Base-by-base conservation (phyloP, 2,888 invertebrate species). In the Drosophila niveifrons region DNA sequence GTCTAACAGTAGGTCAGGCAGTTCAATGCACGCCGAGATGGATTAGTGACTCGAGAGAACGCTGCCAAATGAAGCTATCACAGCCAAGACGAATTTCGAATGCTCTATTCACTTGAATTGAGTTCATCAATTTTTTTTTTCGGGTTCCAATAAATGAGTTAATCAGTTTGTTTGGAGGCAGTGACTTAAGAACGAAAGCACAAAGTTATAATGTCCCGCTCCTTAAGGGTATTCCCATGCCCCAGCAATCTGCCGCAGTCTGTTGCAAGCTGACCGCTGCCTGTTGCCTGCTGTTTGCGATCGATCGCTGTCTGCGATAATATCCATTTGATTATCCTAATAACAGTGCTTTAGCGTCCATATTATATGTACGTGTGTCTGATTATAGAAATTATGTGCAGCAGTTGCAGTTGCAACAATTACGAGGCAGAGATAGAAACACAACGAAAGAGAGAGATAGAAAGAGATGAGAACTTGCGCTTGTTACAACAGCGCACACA, bases 251-350 rank as follows among this genome's bases (percentile, higher is more conserved):
- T 36, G 66, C 34, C 66, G 31, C 28, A 43, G 57, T 15, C 13
- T 44, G 62, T 23, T 36, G 36, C 36, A 36, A n/a, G 41, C 23
- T 28, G 13, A 7, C 13, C 28, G 41, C 23, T 28, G 13, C 10
- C 13, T 34, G 39, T 18, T 23, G 39, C 17, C 28, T 41, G 31
- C 6, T 36, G 8, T 41, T 48, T 69, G 44, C 56, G 66, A 67
- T 69, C 78, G 89, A 92, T 91, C 89, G 88, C 86, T 77, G 88
- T 82, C 82, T 82, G 90, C 86, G 92, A 91, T 92, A 91, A 92
- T 91, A 91, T 90, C 90, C 91, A 92, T 92, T 92, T 92, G 92
- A 92, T 92, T 92, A 92, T 90, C 90, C 90, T 92, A 92, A 92
- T 92, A 92, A 92, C 90, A 92, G 92, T 91, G 90, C 88, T 92